These are phyloP conservation scores for Axis porcinus DNA, from an alignment of 2,113 vertebrate genomes.

Conservation along the genomic window DNA sequence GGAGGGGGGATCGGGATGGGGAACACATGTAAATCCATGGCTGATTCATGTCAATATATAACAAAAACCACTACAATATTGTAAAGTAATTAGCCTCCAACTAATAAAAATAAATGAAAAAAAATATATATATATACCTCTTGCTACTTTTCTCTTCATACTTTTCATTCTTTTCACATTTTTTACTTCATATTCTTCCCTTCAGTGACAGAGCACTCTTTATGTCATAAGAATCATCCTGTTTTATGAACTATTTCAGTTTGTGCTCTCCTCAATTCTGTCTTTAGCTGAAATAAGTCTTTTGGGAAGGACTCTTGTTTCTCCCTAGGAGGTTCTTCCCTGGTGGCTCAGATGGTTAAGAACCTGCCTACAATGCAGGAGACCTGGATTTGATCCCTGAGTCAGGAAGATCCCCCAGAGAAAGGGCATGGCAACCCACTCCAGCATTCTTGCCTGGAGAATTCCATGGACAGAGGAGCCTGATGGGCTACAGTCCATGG, in stretches of 20 bases:
- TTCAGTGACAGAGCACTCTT: not conserved
- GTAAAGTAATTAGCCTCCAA: too few relatives aligned
- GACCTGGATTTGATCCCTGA: not conserved
- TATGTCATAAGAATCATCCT: not conserved
- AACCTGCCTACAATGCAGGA: not conserved
- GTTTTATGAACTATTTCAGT: constrained; percentile 4
- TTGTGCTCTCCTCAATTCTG: not conserved
- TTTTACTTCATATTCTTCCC: not conserved
- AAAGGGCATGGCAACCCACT: not conserved
- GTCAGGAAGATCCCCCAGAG: not conserved
- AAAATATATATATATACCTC: not conserved
- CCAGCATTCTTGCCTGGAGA: not conserved
- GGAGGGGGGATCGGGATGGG: too few relatives aligned
- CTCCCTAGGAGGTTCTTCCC: not conserved
- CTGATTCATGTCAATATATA: too few relatives aligned
- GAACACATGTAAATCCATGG: too few relatives aligned
- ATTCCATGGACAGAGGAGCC: not conserved
- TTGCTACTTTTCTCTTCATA: not conserved
- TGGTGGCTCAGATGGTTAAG: not conserved
- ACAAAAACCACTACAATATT: too few relatives aligned
- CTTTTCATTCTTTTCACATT: not conserved
- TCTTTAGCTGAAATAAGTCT: constrained; percentile 1
- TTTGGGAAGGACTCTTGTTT: not conserved
- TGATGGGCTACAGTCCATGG: not conserved
- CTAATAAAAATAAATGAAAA: too few relatives aligned